Evolutionary conservation across 64 coral and sea anemone species (phyloP), one percentile per base, ranked within the genome.

Genomic region (Montipora capricornis): DNA sequence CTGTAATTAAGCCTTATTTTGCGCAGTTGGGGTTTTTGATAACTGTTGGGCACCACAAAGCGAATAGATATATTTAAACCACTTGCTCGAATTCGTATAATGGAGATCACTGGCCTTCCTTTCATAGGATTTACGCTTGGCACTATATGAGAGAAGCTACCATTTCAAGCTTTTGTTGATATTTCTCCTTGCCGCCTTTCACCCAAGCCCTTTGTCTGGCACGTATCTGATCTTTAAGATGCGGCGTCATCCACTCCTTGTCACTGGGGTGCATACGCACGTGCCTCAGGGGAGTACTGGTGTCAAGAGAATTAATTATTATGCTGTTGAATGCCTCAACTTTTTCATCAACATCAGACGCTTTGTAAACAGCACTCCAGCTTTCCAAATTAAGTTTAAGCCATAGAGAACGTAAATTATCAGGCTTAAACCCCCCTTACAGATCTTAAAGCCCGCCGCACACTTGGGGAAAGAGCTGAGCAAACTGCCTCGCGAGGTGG

Each of bases 261-360:
- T 91, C 90, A 57, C 13, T 91, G 13, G 78, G 64, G 20, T 91
- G 79, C 5, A 74, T 76, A 47, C 73, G 82, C 79, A 84, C 90
- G 55, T 75, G n/a, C n/a, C n/a, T n/a, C n/a, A n/a, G n/a, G 80
- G 80, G 62, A 51, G 91, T 57, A 62, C 80, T 61, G 90, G 50
- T 92, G 70, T 29, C 29, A 29, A 92, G 81, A 77, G 81, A 46
- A 61, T 92, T 74, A 79, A 46, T 87, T 29, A 93, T n/a, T 87
- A 79, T 87, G 68, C 77, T 93, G 74, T 87, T 87, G 60, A 93
- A 93, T 74, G 73, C 74, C 74, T 93, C 29, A 29, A 93, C 92
- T 44, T 87, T 93, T 9, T 93, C 92, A 73, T 93, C 92, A 77
- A 93, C 82, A 88, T 74, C 92, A 17, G 46, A 58, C 64, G 93